phyloP scores from a whole-genome alignment of 2,113 vertebrate genomes.

The Tychaedon coryphoeus region DNA sequence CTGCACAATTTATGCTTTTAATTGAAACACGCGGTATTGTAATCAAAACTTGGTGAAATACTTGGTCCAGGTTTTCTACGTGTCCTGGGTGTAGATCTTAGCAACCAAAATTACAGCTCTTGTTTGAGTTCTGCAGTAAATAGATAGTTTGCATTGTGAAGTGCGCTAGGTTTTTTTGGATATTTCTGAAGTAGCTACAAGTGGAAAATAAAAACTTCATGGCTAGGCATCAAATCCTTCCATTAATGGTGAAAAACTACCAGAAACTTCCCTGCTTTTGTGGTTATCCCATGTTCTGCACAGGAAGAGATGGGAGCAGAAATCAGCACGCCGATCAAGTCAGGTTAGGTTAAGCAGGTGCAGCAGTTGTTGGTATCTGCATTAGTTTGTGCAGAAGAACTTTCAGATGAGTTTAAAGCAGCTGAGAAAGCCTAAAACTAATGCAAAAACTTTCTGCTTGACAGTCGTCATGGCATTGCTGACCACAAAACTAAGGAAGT shows the following conservation, averaged over 20 bases:
- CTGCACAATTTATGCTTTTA: neutral
- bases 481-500: neutral
- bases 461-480: neutral
- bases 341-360: neutral
- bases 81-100: neutral
- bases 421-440: neutral
- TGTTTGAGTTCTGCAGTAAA: neutral
- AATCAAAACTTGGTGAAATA: neutral
- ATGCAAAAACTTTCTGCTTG: neutral
- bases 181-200: neutral
- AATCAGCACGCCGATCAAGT: neutral
- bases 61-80: neutral
- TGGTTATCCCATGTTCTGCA: neutral
- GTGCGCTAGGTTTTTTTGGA: neutral
- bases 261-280: neutral
- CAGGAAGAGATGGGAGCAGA: neutral
- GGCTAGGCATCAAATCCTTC: neutral
- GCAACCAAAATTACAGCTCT: neutral
- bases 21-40: neutral
- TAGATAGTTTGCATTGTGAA: neutral
- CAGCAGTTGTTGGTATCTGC: neutral
- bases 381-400: neutral
- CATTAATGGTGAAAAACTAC: neutral
- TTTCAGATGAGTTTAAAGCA: neutral
- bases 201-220: neutral